A percentile compares a stretch with the other conserved stretches of the same genome.
These are phyloP conservation scores for Muscidifurax raptorellus DNA, from an alignment of 1,140 invertebrate genomes.

Conservation along the genomic window DNA sequence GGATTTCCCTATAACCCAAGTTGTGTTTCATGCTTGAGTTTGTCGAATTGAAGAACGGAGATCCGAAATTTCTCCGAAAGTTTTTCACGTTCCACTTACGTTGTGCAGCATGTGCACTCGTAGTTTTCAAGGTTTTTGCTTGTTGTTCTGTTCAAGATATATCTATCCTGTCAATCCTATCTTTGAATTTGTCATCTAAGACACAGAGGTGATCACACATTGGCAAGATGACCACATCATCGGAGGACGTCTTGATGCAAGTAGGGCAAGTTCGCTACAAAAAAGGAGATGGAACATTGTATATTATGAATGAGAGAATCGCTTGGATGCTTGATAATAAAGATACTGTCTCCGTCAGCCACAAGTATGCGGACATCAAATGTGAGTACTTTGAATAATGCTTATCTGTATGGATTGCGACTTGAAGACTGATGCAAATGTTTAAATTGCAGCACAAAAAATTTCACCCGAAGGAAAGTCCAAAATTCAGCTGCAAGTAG, in stretches of 20 bases:
- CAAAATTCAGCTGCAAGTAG: conserved; percentile 99
- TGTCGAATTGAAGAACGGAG: neutral
- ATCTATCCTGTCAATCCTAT: neutral
- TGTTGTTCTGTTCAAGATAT: neutral
- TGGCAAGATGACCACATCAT: conserved; percentile 84
- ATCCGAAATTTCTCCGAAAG: neutral
- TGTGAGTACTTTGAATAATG: conserved; percentile 78
- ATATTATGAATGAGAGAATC: conserved; percentile 95
- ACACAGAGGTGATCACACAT: neutral
- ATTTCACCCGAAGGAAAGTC: conserved; percentile 98
- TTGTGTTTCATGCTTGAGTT: neutral
- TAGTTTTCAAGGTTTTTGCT: neutral
- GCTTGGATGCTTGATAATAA: conserved; percentile 96
- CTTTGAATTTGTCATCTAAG: neutral
- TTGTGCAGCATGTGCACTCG: neutral
- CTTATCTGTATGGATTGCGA: neutral
- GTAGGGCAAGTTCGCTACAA: conserved; percentile 95
- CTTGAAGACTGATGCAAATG: conserved; percentile 48
- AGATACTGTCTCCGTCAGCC: conserved; percentile 93
- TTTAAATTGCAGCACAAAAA: conserved; percentile 88
- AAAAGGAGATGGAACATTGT: conserved; percentile 96
- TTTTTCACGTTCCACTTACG: neutral
- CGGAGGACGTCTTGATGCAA: conserved; percentile 95
- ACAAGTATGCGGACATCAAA: conserved; percentile 97
- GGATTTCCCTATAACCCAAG: neutral